phyloP scores from a whole-genome alignment of 1,140 invertebrate genomes.

The Sycophaga agraensis region DNA sequence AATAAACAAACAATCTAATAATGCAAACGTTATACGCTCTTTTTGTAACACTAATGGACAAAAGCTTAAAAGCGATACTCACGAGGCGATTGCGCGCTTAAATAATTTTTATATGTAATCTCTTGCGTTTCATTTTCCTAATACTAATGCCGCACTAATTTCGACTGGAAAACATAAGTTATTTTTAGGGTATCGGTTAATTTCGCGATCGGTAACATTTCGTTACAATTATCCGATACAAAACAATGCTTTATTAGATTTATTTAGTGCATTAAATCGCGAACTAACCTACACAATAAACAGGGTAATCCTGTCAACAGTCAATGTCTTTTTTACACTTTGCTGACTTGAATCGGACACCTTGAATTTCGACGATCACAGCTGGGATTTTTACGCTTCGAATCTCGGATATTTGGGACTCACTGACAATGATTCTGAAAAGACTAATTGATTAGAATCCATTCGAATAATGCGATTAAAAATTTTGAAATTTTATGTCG shows the following conservation, averaged over 20 bases:
- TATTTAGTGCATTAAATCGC: not conserved
- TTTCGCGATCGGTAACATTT: not conserved
- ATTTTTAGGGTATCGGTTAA: not conserved
- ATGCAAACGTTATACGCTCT: slow-evolving; percentile 1
- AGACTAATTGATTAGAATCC: slow-evolving; percentile 27
- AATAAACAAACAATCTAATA: too few relatives aligned
- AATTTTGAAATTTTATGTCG: too few relatives aligned
- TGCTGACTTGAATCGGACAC: not conserved
- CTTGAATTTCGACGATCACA: slow-evolving; percentile 23
- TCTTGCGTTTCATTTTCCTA: not conserved
- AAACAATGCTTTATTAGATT: slow-evolving; percentile 11
- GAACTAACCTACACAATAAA: slow-evolving; percentile 7
- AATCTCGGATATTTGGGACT: not conserved
- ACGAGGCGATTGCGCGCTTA: slow-evolving; percentile 7
- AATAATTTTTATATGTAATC: not conserved
- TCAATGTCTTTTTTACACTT: not conserved
- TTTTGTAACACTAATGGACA: slow-evolving; percentile 25
- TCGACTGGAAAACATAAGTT: too few relatives aligned
- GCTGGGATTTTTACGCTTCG: slow-evolving; percentile 7
- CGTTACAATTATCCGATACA: not conserved
- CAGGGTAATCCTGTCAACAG: not conserved
- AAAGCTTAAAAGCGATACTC: slow-evolving; percentile 19
- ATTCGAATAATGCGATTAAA: slow-evolving; percentile 1
- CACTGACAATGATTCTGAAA: slow-evolving; percentile 6
- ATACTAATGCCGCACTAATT: not conserved